Evolutionary conservation across 2,113 vertebrate species (phyloP).

Genomic region (Grammomys dolichurus): DNA sequence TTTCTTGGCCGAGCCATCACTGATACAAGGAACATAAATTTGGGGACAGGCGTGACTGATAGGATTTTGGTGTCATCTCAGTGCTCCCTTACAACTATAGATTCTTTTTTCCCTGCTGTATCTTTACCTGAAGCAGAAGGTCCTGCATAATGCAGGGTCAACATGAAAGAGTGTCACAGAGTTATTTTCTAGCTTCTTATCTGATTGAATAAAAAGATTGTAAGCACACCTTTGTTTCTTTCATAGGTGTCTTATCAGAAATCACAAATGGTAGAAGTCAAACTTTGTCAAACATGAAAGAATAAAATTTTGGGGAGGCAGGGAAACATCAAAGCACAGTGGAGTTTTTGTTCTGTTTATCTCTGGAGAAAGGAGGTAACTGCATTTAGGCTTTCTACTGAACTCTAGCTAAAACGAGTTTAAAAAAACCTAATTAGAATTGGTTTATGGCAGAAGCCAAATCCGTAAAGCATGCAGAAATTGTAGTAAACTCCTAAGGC

Average conservation of each 20-base stretch:
- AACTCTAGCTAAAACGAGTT: conserved; percentile 45
- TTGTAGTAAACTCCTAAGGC: background rate
- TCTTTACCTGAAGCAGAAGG: background rate
- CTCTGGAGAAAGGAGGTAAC: conserved; percentile 14
- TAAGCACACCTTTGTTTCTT: background rate
- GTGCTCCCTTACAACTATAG: background rate
- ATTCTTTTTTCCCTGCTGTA: background rate
- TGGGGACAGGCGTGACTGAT: background rate
- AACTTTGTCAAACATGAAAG: conserved; percentile 46
- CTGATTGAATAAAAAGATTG: background rate
- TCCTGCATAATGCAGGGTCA: background rate
- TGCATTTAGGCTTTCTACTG: background rate
- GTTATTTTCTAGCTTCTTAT: conserved; percentile 52
- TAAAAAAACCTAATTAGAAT: conserved; percentile 11
- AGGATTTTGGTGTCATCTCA: conserved; percentile 20
- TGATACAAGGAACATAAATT: background rate
- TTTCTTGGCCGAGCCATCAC: conserved; percentile 33
- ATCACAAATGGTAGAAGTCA: conserved; percentile 39
- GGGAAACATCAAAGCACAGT: background rate
- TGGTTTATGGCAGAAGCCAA: conserved; percentile 49
- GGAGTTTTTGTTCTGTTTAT: conserved; percentile 44
- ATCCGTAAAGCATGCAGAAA: conserved; percentile 37
- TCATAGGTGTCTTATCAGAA: conserved; percentile 51
- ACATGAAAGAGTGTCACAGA: conserved; percentile 21
- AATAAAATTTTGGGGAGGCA: conserved; percentile 38